Base-by-base conservation (phyloP, 2,888 invertebrate genomes). In the Dolomedes plantarius region DNA sequence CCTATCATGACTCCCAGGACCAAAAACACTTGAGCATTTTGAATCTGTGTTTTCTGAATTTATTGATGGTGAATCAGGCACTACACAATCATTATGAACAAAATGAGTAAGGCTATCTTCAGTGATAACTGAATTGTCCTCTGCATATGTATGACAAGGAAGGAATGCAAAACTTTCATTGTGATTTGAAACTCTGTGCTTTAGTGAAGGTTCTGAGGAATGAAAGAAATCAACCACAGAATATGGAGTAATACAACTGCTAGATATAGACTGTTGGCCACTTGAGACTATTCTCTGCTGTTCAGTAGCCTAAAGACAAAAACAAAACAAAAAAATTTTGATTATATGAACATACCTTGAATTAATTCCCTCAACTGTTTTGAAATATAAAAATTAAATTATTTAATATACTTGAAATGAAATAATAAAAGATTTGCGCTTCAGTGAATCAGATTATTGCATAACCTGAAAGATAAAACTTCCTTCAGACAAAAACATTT, bases 231-330 rank as follows among this genome's bases (percentile, higher is more conserved):
- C 71, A 62, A 72, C 29, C n/a, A 71, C 62, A 36, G 71, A 69
- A 79, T 39, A 41, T 62, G 56, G 71, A 32, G 41, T 23, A 67
- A 73, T 46, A 73, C 65, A 73, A 28, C 13, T 73, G 65, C 32
- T 80, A 13, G 65, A 64, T 36, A 46, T 31, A 3, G 19, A 28
- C 9, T 73, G 73, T 39, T 36, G 36, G 19, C 31, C 39, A 36
- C 29, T 50, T 29, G 79, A 46, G 32, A 46, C 46, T 31, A 46
- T 46, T 67, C 79, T 80, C 46, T 80, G 79, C n/a, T 72, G 73
- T 7, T 72, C 79, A 5, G 19, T 23, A 3, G 16, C 56, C 56
- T 56, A 56, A 46, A 46, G 13, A 16, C 5, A 36, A n/a, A n/a
- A n/a, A n/a, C n/a, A n/a, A n/a, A n/a, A n/a, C n/a, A n/a, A n/a